phyloP scores from a whole-genome alignment of 1,140 invertebrate species.

The Anagrus nilaparvatae region DNA sequence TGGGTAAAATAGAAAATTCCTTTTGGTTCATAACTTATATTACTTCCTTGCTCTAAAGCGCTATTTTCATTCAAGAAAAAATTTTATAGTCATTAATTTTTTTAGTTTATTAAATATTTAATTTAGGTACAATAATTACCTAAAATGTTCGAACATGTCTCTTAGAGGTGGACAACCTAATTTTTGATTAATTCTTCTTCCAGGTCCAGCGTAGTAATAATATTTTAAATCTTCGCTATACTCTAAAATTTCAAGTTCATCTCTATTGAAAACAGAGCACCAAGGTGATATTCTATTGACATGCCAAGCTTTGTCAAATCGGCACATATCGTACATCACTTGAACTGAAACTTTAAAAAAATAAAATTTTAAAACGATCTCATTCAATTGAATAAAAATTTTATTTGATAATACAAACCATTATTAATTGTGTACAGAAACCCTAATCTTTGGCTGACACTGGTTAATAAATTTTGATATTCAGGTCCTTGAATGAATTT shows the following conservation, averaged over 20 bases:
- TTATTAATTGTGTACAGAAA: conserved; percentile 20
- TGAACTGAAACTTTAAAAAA: conserved; percentile 18
- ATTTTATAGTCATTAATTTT: background rate
- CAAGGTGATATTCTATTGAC: conserved; percentile 50
- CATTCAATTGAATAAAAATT: background rate
- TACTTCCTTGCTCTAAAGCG: background rate
- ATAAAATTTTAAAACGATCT: background rate
- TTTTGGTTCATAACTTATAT: conserved; percentile 32
- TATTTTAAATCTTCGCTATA: conserved; percentile 65
- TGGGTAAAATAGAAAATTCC: conserved; percentile 62
- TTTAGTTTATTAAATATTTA: background rate
- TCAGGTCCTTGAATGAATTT: conserved; percentile 33
- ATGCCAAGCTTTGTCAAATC: conserved; percentile 59
- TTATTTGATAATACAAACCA: too few relatives aligned
- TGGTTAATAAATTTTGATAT: conserved; percentile 30
- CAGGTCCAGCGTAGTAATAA: conserved; percentile 64
- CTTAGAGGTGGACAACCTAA: conserved; percentile 61
- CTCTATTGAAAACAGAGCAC: conserved; percentile 57
- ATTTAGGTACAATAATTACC: background rate
- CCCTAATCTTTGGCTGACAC: conserved; percentile 37
- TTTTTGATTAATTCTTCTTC: conserved; percentile 46
- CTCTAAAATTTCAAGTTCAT: conserved; percentile 59
- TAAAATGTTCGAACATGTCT: conserved; percentile 55
- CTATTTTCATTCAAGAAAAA: conserved; percentile 9
- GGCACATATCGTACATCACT: conserved; percentile 56